phyloP scores from a whole-genome alignment of 2,113 vertebrate genomes.

The Tinamus guttatus region DNA sequence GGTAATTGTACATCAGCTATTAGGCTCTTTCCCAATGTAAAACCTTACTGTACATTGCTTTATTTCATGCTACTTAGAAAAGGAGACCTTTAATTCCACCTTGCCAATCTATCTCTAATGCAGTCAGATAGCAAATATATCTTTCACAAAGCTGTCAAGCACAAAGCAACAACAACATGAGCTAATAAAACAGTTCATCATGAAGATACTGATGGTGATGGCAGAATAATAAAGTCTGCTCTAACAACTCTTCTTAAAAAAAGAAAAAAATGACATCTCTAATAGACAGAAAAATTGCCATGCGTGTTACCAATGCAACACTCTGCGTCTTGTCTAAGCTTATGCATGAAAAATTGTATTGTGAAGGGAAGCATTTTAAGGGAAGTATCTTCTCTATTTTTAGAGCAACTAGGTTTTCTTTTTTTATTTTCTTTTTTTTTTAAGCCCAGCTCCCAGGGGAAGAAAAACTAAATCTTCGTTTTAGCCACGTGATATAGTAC shows the following conservation, averaged over 20 bases:
- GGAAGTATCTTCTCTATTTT: not conserved
- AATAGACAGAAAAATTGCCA: not conserved
- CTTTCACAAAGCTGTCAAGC: not conserved
- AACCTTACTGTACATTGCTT: not conserved
- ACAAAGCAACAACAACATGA: not conserved
- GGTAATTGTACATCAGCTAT: not conserved
- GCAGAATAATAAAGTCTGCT: not conserved
- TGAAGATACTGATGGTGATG: not conserved
- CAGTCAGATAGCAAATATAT: not conserved
- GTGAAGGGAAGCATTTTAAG: not conserved
- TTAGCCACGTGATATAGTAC: not conserved
- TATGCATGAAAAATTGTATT: not conserved
- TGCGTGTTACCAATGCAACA: not conserved
- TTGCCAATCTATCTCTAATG: not conserved
- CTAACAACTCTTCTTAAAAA: not conserved
- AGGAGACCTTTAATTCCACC: not conserved
- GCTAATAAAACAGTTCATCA: not conserved
- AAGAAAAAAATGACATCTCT: not conserved
- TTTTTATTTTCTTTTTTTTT: not conserved
- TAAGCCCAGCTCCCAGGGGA: not conserved
- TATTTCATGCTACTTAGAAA: not conserved
- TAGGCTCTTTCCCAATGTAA: not conserved
- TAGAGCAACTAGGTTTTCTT: not conserved
- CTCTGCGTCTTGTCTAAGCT: not conserved
- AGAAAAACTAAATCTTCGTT: not conserved